These are phyloP conservation scores for Gonioctena quinquepunctata DNA, from an alignment of 1,140 invertebrate species.

Conservation along the genomic window DNA sequence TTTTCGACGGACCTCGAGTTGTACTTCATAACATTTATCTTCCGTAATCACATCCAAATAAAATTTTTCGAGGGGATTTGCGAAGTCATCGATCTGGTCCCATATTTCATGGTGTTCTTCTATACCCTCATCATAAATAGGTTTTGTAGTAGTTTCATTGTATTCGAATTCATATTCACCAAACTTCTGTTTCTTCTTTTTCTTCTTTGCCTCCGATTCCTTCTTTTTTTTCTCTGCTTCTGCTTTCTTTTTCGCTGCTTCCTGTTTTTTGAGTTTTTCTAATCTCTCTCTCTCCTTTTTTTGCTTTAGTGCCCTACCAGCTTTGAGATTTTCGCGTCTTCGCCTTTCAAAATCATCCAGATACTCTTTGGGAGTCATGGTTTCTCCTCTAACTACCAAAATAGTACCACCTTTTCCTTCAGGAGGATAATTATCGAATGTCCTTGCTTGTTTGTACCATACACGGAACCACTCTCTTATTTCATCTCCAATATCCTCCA, in stretches of 20 bases:
- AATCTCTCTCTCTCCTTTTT: conserved; percentile 36
- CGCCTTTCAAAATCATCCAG: conserved; percentile 42
- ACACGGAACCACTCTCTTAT: conserved; percentile 68
- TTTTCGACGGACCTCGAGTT: conserved; percentile 59
- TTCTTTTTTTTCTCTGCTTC: conserved; percentile 37
- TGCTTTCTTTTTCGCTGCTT: conserved; percentile 36
- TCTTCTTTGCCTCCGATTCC: conserved; percentile 46
- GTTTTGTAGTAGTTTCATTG: conserved; percentile 41
- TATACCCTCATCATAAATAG: conserved; percentile 52
- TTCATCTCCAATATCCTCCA: conserved; percentile 72
- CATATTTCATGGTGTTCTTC: conserved; percentile 58
- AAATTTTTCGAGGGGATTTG: conserved; percentile 55
- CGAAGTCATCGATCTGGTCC: conserved; percentile 52
- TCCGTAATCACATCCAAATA: conserved; percentile 60
- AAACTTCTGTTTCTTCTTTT: conserved; percentile 49
- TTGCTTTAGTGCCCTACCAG: conserved; percentile 24
- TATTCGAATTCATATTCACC: conserved; percentile 52
- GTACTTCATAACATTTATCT: conserved; percentile 59
- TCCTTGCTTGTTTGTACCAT: conserved; percentile 60
- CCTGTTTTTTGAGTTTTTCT: conserved; percentile 27
- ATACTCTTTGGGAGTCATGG: conserved; percentile 60
- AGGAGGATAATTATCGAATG: conserved; percentile 61
- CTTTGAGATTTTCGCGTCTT: conserved; percentile 39
- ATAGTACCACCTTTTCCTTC: conserved; percentile 60
- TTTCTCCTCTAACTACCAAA: conserved; percentile 60